Evolutionary conservation across 2,113 vertebrate species (phyloP), one percentile per base, ranked within the genome.

Genomic region (Macrotis lagotis): DNA sequence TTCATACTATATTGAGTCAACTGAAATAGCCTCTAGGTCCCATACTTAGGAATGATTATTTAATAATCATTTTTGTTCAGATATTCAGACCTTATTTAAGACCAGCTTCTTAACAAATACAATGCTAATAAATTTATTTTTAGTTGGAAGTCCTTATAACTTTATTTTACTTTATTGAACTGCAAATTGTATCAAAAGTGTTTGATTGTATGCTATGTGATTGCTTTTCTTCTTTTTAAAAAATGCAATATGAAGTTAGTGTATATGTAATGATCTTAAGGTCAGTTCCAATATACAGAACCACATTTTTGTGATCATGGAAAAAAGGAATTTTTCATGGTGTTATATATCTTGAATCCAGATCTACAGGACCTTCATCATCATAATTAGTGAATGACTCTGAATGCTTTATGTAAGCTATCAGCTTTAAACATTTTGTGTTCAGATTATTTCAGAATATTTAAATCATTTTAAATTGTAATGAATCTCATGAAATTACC

Each of bases 401-500:
- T 92, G 51, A n/a, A 74, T 59, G 50, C 51, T 94, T n/a, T 74
- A 74, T 19, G 3, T n/a, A 74, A 7, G 37, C 37, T 74, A 74
- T 74, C 59, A 74, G 14, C 19, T 93, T 95, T 25, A 94, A 95
- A 92, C 93, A 90, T 93, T 96, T 96, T 94, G 31, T 95, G 14
- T 22, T 26, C 8, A 50, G 94, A 55, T 22, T 44, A 53, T 24
- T 90, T 94, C 51, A 94, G 94, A 95, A 96, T 93, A 50, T 91
- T 95, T 5, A 91, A 89, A 37, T 9, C 93, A 90, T 96, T 51
- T 48, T 96, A 95, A 51, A 94, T 96, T 96, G 50, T 66, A 96
- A 26, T 50, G 37, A 93, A 92, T 96, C 95, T 97, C 92, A 96
- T 94, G 89, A 90, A 94, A 96, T 95, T 95, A 96, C n/a, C 28